Conservation (phyloP, 2,113 vertebrate species). For the Trachemys scripta region DNA sequence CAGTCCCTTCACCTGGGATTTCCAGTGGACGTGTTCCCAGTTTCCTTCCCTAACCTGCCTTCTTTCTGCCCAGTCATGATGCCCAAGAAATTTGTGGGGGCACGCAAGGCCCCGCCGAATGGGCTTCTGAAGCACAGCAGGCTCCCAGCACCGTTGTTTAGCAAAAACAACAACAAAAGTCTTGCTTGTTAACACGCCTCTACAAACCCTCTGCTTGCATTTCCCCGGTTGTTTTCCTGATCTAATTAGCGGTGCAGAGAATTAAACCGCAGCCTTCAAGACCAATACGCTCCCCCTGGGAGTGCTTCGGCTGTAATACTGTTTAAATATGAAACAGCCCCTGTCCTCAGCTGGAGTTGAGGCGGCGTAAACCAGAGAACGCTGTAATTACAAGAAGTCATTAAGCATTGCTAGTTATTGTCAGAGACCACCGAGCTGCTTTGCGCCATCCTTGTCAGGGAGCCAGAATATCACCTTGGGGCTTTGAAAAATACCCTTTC, state of each 20-base stretch:
- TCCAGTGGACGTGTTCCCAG: not conserved
- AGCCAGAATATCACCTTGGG: not conserved
- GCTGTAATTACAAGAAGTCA: constrained; percentile 73
- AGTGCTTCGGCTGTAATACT: constrained; percentile 49
- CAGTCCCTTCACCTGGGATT: not conserved
- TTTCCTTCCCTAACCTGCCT: not conserved
- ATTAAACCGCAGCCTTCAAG: constrained; percentile 71
- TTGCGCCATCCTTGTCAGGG: not conserved
- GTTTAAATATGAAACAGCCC: constrained; percentile 73
- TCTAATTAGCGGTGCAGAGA: constrained; percentile 75
- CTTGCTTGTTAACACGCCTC: not conserved
- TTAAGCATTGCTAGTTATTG: constrained; percentile 65
- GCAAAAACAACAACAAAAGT: not conserved
- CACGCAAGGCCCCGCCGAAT: not conserved
- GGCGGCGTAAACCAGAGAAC: constrained; percentile 49
- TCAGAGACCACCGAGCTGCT: not conserved
- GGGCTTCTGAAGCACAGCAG: not conserved
- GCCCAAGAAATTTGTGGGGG: not conserved
- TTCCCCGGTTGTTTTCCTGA: constrained; percentile 18
- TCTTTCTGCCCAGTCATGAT: not conserved
- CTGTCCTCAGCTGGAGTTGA: constrained; percentile 52
- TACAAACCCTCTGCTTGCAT: not conserved
- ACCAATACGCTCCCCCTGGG: constrained; percentile 55
- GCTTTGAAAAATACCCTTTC: not conserved
- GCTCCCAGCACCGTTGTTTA: fast-evolving